Evolutionary conservation across 1,140 invertebrate species (phyloP), one percentile per base, ranked within the genome.

Genomic region (Callitettix versicolor): DNA sequence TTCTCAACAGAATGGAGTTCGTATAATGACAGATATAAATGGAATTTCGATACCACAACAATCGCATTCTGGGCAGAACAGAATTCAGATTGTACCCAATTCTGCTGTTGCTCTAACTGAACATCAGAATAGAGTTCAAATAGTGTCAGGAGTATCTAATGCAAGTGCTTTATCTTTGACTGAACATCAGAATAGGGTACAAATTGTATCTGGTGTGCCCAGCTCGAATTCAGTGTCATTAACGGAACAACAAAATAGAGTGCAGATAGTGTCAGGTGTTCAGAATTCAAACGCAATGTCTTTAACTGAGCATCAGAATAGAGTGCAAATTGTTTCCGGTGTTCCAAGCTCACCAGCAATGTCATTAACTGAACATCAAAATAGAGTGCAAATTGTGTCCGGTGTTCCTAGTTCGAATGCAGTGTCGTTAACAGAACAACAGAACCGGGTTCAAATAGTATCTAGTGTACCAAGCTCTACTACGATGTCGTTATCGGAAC

Each of bases 11-110:
- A 64, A 64, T 49, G 63, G 51, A 12, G 57, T 64, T 17, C 56
- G 62, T 9, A 60, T 65, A 15, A 53, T 64, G 1, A 61, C 62
- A 9, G 60, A 63, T 57, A 55, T 64, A 7, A 62, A 58, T 42
- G 59, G 59, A 22, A 20, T 55, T n/a, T 42, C 53, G 12, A 17
- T 33, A 15, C 22, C 44, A 26, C 41, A 53, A 26, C 47, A 34
- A 43, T 5, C 50, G 5, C 26, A 30, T 3, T 30, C 26, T 30
- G 26, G 26, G 26, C 50, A 52, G 17, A 43, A 30, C 15, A 12
- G 52, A 3, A 34, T 50, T 5, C 53, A 57, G 18, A 40, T 49
- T 20, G 46, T 46, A 7, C 38, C 42, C 38, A 48, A 21, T 24
- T n/a, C 14, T 17, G 17, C 50, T 40, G 38, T 46, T 24, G 47